phyloP scores from a whole-genome alignment of 2,797 vertebrate species.

The Scyliorhinus canicula region DNA sequence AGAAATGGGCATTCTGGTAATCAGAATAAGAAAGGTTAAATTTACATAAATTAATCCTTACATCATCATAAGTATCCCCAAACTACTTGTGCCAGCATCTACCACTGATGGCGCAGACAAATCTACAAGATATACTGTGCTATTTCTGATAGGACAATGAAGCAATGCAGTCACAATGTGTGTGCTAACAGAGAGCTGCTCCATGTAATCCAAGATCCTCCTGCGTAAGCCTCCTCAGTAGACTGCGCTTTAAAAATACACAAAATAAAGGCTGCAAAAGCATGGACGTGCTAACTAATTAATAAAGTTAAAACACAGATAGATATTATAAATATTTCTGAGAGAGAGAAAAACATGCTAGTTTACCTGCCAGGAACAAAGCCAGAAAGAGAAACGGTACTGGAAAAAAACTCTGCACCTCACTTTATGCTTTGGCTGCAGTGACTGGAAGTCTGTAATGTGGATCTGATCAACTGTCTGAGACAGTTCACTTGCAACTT shows the following conservation, averaged over 20 bases:
- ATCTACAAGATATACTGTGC: not conserved
- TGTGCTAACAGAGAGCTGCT: not conserved
- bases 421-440: not conserved
- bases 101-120: not conserved
- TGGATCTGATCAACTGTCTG: not conserved
- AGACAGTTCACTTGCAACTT: not conserved
- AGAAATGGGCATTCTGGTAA: not conserved
- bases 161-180: not conserved
- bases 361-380: not conserved
- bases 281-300: not conserved
- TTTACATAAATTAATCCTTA: not conserved
- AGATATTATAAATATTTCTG: not conserved
- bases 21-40: not conserved
- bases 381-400: not conserved
- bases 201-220: not conserved
- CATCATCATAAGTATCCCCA: not conserved
- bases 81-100: not conserved
- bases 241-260: not conserved
- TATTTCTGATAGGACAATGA: not conserved
- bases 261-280: not conserved
- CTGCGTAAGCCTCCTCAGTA: not conserved
- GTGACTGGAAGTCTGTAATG: not conserved
- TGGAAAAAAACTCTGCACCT: not conserved
- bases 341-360: not conserved
- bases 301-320: not conserved